A percentile compares a stretch with the other conserved stretches of the same genome.
phyloP scores from a whole-genome alignment of 2,888 invertebrate species.

The Leucophenga montana region DNA sequence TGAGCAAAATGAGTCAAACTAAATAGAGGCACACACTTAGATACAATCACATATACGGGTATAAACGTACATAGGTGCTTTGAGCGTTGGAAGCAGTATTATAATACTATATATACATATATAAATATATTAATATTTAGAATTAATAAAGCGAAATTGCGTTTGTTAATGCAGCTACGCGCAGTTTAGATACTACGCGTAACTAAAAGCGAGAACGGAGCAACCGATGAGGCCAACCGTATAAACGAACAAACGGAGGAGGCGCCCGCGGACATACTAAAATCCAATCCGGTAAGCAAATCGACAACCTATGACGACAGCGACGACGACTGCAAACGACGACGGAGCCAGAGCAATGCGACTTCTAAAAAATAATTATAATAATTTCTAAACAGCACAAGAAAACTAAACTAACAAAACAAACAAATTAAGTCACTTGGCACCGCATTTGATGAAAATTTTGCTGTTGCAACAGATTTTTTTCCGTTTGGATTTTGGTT shows the following conservation, averaged over 20 bases:
- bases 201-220: neutral
- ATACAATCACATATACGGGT: neutral
- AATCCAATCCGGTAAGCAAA: neutral
- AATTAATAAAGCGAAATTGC: neutral
- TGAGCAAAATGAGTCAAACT: constrained; percentile 7
- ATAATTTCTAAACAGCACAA: constrained; percentile 12
- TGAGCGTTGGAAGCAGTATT: neutral
- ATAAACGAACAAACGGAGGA: constrained; percentile 10
- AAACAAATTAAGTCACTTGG: constrained; percentile 16
- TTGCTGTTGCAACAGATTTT: constrained; percentile 40
- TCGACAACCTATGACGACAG: constrained; percentile 40
- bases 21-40: neutral
- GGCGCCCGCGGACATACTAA: constrained; percentile 19
- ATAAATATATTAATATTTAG: constrained; percentile 4
- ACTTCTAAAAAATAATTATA: constrained; percentile 19
- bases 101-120: neutral
- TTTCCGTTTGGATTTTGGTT: constrained; percentile 47
- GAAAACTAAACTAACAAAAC: constrained; percentile 9
- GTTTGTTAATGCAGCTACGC: neutral
- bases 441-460: constrained; percentile 11
- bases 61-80: neutral
- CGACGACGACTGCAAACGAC: constrained; percentile 31
- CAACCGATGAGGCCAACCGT: too few relatives aligned
- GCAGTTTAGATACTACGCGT: neutral
- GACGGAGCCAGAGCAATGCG: constrained; percentile 26